These are phyloP conservation scores for Catharus fuscescens DNA, from an alignment of 2,113 vertebrate species.

Conservation along the genomic window DNA sequence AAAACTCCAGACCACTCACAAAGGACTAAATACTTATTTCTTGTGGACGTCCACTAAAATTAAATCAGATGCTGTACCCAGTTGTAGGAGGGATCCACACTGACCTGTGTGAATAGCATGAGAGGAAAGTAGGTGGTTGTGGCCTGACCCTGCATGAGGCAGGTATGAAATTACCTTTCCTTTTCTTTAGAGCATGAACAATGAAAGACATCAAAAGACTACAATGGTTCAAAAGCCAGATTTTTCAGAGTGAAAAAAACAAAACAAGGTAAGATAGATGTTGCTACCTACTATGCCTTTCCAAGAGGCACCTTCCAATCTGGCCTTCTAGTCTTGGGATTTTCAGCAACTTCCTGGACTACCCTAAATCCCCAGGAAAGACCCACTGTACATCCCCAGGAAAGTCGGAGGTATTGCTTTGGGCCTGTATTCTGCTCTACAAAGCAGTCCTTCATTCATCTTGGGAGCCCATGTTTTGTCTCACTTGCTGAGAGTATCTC, in stretches of 20 bases:
- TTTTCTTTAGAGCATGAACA: neutral
- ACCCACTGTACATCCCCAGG: neutral
- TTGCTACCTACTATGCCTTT: neutral
- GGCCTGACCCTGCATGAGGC: neutral
- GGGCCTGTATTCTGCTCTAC: neutral
- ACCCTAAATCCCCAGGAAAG: neutral
- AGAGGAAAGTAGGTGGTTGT: neutral
- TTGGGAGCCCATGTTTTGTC: rapidly evolving
- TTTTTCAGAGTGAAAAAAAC: neutral
- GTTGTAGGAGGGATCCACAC: neutral
- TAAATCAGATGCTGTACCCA: neutral
- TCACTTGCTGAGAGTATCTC: neutral
- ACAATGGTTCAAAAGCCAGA: neutral
- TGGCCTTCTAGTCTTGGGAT: neutral
- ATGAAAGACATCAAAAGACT: neutral
- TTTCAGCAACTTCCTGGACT: neutral
- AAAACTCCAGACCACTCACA: neutral
- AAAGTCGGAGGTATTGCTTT: neutral
- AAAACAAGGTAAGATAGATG: neutral
- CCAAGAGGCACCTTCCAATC: neutral
- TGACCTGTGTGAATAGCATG: neutral
- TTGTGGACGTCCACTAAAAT: neutral
- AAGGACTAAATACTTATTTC: neutral
- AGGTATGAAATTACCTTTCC: neutral
- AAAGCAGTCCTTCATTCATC: neutral